Conservation (phyloP, 2,888 invertebrate species). For the Coleophora flavipennella region DNA sequence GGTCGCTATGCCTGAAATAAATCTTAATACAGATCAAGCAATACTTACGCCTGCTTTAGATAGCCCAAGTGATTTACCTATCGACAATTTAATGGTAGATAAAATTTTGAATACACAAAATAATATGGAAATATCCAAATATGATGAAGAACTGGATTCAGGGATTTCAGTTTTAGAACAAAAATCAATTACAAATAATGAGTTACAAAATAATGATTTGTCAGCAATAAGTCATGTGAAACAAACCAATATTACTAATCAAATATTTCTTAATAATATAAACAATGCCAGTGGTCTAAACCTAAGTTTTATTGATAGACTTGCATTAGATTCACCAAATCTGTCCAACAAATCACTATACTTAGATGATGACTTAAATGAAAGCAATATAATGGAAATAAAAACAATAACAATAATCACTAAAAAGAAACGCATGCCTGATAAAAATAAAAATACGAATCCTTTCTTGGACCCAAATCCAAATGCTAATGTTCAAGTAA, state of each 20-base stretch:
- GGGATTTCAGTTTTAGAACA: slow-evolving; percentile 46
- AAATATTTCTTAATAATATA: slow-evolving; percentile 48
- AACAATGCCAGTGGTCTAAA: slow-evolving; percentile 33
- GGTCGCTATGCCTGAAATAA: slow-evolving; percentile 6
- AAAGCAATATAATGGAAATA: slow-evolving; percentile 69
- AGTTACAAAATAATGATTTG: slow-evolving; percentile 16
- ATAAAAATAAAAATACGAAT: slow-evolving; percentile 47
- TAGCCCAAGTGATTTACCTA: background rate
- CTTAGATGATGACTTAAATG: slow-evolving; percentile 64
- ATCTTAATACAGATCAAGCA: background rate
- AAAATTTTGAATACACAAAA: slow-evolving; percentile 1
- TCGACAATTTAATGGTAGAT: slow-evolving; percentile 3
- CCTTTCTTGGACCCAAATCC: slow-evolving; percentile 56
- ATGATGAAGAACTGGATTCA: slow-evolving; percentile 35
- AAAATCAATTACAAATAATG: slow-evolving; percentile 28
- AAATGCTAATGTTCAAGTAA: slow-evolving; percentile 19
- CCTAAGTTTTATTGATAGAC: slow-evolving; percentile 61
- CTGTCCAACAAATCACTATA: slow-evolving; percentile 52
- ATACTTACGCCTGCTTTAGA: too few species aligned
- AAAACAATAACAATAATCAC: slow-evolving; percentile 66
- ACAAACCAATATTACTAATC: slow-evolving; percentile 47
- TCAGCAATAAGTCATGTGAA: slow-evolving; percentile 34
- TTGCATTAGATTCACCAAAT: slow-evolving; percentile 54
- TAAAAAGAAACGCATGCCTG: slow-evolving; percentile 43
- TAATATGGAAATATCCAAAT: slow-evolving; percentile 7